Evolutionary conservation across 2,888 invertebrate species (phyloP), one percentile per base, ranked within the genome.

Genomic region (Xestia c-nigrum): DNA sequence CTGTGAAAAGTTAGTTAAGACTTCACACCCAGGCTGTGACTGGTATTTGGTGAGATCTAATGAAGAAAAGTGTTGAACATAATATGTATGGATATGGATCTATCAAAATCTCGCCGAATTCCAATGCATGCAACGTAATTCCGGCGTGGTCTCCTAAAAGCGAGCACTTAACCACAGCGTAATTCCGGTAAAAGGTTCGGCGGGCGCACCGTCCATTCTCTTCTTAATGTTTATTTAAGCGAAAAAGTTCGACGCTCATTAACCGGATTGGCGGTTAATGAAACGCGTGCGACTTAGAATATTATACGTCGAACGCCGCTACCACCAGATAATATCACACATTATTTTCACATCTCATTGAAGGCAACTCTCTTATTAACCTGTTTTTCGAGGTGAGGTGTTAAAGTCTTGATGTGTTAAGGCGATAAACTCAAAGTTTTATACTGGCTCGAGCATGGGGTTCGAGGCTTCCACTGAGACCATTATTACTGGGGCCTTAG

Each of bases 191-290:
- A 96, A 95, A 95, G 95, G 94, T 92, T 93, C 89, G 86, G 89
- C 89, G 91, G 91, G 87, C 90, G 87, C 89, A 87, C 89, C 92
- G 92, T 94, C 91, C 93, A 93, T 94, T 95, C 92, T 93, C 92
- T 91, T 94, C 93, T 93, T 94, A 94, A 95, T 95, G 95, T 95
- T 95, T 95, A 94, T 95, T 95, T 95, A 94, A 95, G 95, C 94
- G 95, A 94, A 95, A 95, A 95, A 95, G 90, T 95, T 95, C 91
- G 91, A 91, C 90, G 91, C 92, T 95, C 94, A 95, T 95, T 95
- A 95, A 93, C 93, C 86, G 91, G 92, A 95, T 95, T 94, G 94
- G 92, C 88, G 93, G 92, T 93, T 94, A 94, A 95, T 95, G 94
- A 95, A 94, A 94, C 92, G 89, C 88, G 88, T 88, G 87, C 90